These are phyloP conservation scores for Gymnopithys bicolor DNA, from an alignment of 2,797 vertebrate species.

Conservation along the genomic window DNA sequence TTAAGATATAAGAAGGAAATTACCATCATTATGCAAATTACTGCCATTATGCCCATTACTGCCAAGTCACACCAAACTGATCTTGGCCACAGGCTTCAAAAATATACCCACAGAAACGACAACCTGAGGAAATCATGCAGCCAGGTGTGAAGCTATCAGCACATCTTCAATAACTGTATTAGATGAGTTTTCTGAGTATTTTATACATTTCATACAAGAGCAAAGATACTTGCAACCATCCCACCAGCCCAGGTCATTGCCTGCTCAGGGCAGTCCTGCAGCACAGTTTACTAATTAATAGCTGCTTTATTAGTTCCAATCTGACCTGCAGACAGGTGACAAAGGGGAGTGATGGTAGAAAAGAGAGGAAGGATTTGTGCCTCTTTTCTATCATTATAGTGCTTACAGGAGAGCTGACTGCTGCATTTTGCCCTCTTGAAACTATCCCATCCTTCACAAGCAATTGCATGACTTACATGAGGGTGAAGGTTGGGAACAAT, in stretches of 20 bases:
- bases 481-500: background rate
- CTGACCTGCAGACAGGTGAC: background rate
- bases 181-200: background rate
- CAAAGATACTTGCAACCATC: background rate
- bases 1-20: slow-evolving; percentile 29
- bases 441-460: background rate
- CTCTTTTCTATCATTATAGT: background rate
- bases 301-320: background rate
- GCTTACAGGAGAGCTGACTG: background rate
- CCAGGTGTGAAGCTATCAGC: background rate
- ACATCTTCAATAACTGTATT: background rate
- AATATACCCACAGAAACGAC: background rate
- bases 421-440: background rate
- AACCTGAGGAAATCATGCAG: background rate
- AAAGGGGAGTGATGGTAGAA: background rate
- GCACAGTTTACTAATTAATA: background rate
- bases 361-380: background rate
- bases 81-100: background rate
- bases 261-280: too few relatives aligned
- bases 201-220: background rate
- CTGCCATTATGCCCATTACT: background rate
- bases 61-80: background rate
- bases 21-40: slow-evolving; percentile 17
- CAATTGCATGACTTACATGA: background rate
- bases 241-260: background rate